Conservation (phyloP, 2,888 invertebrate genomes). For the Lordiphosa andalusiaca region DNA sequence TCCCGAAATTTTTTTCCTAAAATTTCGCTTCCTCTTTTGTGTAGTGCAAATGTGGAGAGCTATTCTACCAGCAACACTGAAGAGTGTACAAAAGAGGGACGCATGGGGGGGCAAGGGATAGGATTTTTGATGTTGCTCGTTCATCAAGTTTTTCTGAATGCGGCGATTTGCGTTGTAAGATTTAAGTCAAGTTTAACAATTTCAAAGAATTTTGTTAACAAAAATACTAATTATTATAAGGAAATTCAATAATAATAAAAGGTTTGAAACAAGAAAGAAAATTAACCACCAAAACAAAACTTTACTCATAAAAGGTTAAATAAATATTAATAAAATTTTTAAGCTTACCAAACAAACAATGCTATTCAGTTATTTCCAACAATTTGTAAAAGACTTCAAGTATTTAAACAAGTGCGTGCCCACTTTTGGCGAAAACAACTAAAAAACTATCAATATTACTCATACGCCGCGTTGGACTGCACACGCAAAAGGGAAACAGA, state of each 20-base stretch:
- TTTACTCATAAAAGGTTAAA: too few species aligned
- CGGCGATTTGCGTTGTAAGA: constrained; percentile 31
- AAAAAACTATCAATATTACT: constrained; percentile 18
- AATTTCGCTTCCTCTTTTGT: constrained; percentile 24
- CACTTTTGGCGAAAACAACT: constrained; percentile 1
- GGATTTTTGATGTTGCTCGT: constrained; percentile 3
- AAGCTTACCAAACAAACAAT: too few species aligned
- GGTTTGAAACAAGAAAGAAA: too few species aligned
- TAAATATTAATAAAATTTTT: too few species aligned
- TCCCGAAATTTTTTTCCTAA: constrained; percentile 12
- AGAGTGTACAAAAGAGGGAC: constrained; percentile 6
- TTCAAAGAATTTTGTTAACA: not conserved
- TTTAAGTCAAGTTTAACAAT: constrained; percentile 5
- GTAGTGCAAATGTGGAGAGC: constrained; percentile 54
- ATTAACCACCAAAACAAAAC: too few species aligned
- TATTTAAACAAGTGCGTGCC: constrained; percentile 5
- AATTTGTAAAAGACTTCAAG: not conserved
- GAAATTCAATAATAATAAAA: too few species aligned
- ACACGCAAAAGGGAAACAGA: constrained; percentile 20
- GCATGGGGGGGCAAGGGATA: constrained; percentile 17
- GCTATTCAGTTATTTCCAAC: too few species aligned
- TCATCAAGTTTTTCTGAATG: constrained; percentile 62
- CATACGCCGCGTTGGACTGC: constrained; percentile 32
- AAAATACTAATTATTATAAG: too few species aligned
- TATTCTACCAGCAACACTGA: constrained; percentile 8